A percentile compares a stretch with the other conserved stretches of the same genome.
Evolutionary conservation across 2,113 vertebrate species (phyloP).

Genomic region (Cepphus grylle): DNA sequence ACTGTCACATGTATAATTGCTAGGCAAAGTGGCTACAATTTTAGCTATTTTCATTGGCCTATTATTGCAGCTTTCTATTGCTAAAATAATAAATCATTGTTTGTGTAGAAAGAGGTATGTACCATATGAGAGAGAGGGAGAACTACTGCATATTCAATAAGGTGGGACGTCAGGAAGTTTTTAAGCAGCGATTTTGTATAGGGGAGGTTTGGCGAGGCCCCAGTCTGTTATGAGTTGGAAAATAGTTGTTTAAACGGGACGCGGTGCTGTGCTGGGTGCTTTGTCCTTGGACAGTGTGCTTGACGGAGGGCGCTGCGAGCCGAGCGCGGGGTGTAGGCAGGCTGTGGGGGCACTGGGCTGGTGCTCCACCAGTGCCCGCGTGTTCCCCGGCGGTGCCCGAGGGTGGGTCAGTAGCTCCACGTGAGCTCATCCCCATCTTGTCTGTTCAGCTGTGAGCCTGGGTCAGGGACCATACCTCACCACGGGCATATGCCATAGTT

Average conservation of each 20-base stretch:
- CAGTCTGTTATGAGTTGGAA: neutral
- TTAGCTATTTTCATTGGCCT: constrained; percentile 55
- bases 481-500: neutral
- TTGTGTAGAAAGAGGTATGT: constrained; percentile 17
- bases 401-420: neutral
- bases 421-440: neutral
- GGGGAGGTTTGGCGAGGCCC: neutral
- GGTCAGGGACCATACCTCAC: neutral
- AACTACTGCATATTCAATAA: neutral
- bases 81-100: constrained; percentile 65
- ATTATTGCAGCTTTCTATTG: constrained; percentile 49
- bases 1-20: constrained; percentile 68
- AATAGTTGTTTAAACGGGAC: neutral
- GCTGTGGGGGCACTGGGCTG: neutral
- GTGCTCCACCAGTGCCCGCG: rapidly evolving
- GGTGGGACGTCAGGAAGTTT: neutral
- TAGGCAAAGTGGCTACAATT: constrained; percentile 63
- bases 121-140: neutral
- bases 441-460: neutral
- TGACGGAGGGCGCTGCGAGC: neutral
- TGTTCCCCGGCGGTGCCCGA: neutral
- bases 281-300: neutral
- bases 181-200: neutral
- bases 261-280: neutral
- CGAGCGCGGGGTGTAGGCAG: rapidly evolving